phyloP scores from a whole-genome alignment of 2,888 invertebrate genomes.

The Aphidius colemani region DNA sequence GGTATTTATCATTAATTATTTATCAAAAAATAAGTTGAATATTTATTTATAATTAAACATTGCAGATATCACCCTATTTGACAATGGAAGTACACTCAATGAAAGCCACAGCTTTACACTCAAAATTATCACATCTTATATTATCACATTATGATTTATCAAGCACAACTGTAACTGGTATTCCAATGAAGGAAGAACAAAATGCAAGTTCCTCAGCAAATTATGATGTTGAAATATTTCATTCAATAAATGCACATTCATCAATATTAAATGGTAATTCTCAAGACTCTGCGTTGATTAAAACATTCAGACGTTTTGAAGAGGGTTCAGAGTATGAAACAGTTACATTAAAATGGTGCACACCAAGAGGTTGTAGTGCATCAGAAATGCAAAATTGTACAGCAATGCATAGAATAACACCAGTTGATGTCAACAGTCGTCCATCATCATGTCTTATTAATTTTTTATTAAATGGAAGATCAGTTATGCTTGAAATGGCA shows the following conservation, averaged over 20 bases:
- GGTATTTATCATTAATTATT: slow-evolving; percentile 49
- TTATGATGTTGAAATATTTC: slow-evolving; percentile 97
- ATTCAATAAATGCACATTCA: slow-evolving; percentile 83
- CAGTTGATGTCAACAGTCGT: slow-evolving; percentile 94
- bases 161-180: slow-evolving; percentile 96
- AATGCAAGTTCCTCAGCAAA: slow-evolving; percentile 97
- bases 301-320: slow-evolving; percentile 66
- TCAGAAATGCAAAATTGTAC: slow-evolving; percentile 82
- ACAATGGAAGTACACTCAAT: slow-evolving; percentile 83
- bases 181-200: slow-evolving; percentile 99
- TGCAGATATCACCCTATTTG: slow-evolving; percentile 71
- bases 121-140: slow-evolving; percentile 76
- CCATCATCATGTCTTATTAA: slow-evolving; percentile 97
- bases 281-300: slow-evolving; percentile 68
- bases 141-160: slow-evolving; percentile 88
- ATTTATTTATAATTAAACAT: too few relatives aligned
- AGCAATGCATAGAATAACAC: slow-evolving; percentile 88
- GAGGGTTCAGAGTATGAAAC: slow-evolving; percentile 81
- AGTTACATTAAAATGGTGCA: slow-evolving; percentile 95
- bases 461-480: slow-evolving; percentile 93
- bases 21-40: too few relatives aligned
- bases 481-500: slow-evolving; percentile 89
- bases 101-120: slow-evolving; percentile 75
- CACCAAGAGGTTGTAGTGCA: slow-evolving; percentile 85
- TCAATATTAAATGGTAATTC: slow-evolving; percentile 73